phyloP scores from a whole-genome alignment of 2,113 vertebrate genomes.

The Cyanoliseus patagonus region DNA sequence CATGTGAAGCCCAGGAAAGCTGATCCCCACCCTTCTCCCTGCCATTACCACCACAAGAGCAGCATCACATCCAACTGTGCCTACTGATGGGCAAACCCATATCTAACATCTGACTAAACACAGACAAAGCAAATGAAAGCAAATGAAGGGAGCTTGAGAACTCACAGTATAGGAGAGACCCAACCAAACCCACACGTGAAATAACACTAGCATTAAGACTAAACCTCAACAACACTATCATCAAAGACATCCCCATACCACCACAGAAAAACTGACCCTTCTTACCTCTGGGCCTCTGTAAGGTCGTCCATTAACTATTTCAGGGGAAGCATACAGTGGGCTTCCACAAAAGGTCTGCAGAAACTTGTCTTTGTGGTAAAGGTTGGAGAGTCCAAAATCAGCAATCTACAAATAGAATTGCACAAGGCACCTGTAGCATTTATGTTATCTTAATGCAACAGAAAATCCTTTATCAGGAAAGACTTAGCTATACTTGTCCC shows the following conservation, averaged over 20 bases:
- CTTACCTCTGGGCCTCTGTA: constrained; percentile 95
- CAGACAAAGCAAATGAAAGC: not conserved
- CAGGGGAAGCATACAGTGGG: constrained; percentile 95
- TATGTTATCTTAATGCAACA: not conserved
- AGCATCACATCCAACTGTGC: not conserved
- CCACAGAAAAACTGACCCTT: not conserved
- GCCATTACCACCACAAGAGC: not conserved
- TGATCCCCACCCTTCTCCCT: not conserved
- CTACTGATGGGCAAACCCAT: not conserved
- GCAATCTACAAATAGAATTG: constrained; percentile 85
- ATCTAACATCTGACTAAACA: not conserved
- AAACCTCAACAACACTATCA: not conserved
- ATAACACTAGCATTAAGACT: not conserved
- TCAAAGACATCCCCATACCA: not conserved
- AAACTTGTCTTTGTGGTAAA: constrained; percentile 96
- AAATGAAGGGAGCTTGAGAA: not conserved
- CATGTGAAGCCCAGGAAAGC: not conserved
- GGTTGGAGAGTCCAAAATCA: constrained; percentile 97
- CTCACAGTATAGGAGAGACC: not conserved
- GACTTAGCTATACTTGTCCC: not conserved
- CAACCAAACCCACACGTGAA: not conserved
- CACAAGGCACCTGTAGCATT: not conserved
- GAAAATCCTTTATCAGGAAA: not conserved
- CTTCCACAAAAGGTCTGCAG: constrained; percentile 97
- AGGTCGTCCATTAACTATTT: constrained; percentile 97